These are phyloP conservation scores for Apostichopus parvimensis DNA, from an alignment of 35 echinoderm and acorn worm species.

Conservation along the genomic window DNA sequence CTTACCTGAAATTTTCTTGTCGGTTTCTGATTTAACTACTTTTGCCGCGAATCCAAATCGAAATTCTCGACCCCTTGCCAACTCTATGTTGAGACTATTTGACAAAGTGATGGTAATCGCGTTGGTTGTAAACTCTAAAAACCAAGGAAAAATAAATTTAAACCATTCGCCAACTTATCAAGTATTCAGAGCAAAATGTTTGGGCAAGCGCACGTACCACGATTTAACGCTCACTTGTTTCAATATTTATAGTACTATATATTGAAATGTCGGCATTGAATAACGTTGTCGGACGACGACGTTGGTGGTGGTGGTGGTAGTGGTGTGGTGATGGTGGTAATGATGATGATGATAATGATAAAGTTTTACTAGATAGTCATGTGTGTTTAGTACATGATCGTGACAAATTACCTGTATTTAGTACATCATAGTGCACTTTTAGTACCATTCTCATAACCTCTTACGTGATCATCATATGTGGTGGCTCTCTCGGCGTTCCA, in stretches of 20 bases:
- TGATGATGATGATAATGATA: not conserved
- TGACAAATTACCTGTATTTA: no score
- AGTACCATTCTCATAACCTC: no score
- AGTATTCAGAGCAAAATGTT: no score
- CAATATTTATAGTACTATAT: no score
- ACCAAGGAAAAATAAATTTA: not conserved
- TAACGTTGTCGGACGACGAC: not conserved
- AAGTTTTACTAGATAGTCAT: no score
- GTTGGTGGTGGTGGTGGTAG: not conserved
- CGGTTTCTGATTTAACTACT: not conserved
- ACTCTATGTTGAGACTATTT: constrained; percentile 2
- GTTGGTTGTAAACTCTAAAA: not conserved
- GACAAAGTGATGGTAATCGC: not conserved
- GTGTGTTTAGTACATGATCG: no score
- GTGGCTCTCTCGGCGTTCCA: no score
- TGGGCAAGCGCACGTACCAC: no score
- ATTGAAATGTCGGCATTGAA: not conserved
- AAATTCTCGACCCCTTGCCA: constrained; percentile 4
- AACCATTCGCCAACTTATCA: no score
- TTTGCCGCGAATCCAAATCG: not conserved
- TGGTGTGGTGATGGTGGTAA: not conserved
- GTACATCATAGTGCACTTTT: no score
- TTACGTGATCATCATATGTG: no score
- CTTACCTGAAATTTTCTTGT: constrained; percentile 26
- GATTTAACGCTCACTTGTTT: no score